These are phyloP conservation scores for Chaetodon trifascialis DNA, from an alignment of 2,113 vertebrate genomes.

Conservation along the genomic window DNA sequence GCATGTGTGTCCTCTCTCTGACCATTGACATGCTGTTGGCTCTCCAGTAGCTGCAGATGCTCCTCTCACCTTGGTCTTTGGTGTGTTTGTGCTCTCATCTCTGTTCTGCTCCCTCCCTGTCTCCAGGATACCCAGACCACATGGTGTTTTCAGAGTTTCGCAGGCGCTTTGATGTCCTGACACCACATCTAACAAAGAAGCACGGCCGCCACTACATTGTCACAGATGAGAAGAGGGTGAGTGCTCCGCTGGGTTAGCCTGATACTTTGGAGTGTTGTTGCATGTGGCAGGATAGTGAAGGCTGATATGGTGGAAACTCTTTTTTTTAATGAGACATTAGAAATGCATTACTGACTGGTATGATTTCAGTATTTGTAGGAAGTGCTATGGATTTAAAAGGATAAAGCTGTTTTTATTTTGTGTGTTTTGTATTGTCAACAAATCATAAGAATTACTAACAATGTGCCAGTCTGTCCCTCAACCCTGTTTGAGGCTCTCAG, in stretches of 20 bases:
- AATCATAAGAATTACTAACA: background rate
- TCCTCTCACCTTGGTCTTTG: conserved; percentile 6
- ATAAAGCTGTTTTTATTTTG: background rate
- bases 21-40: too few species aligned
- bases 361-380: background rate
- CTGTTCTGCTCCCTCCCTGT: background rate
- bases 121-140: conserved; percentile 95
- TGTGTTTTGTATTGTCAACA: background rate
- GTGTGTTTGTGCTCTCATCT: background rate
- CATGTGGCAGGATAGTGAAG: background rate
- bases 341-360: background rate
- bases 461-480: background rate
- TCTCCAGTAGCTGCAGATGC: too few species aligned
- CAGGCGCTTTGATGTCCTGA: conserved; percentile 93
- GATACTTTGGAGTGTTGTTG: background rate
- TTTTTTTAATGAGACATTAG: background rate
- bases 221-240: conserved; percentile 93
- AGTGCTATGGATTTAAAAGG: background rate
- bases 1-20: too few species aligned
- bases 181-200: conserved; percentile 96
- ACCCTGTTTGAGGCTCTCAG: background rate
- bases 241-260: conserved; percentile 31
- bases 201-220: conserved; percentile 95
- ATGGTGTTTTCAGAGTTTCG: conserved; percentile 98
- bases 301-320: background rate